Evolutionary conservation across 2,888 invertebrate species (phyloP), one percentile per base, ranked within the genome.

Genomic region (Aporophyla nigra): DNA sequence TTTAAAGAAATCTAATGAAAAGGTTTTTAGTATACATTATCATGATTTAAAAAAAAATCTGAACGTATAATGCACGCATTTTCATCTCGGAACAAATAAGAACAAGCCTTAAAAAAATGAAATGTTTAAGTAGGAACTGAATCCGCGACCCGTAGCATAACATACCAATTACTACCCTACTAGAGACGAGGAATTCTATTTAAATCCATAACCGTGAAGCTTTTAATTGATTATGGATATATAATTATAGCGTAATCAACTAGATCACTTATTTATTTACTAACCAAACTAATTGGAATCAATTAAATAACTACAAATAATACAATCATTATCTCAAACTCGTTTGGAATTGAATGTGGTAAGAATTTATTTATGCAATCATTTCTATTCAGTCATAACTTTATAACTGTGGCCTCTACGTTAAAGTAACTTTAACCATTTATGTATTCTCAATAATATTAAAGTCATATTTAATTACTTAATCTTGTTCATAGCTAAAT

Each of bases 151-250:
- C n/a, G 5, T n/a, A 43, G 21, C 53, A 33, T 59, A 67, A 70
- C 5, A 77, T 58, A 3, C 51, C 71, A 63, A 71, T 78, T 14
- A 46, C 19, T 56, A 51, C 33, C 19, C 12, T 10, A 46, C 16
- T 7, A 33, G 10, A 9, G 3, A 49, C 10, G 19, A 74, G 6
- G n/a, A 51, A 63, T 63, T 78, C 21, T 33, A 43, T 75, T 51
- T n/a, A 59, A 63, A 65, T 27, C 71, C 58, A 49, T 78, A 54
- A 51, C 40, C 63, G 53, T 68, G 51, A 80, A 67, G 62, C 16
- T 74, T 80, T 54, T 51, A 66, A 74, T 59, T 68, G 54, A 74
- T 58, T 63, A 74, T 27, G 21, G 14, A 80, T 62, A 58, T 62
- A 58, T 74, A 74, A 80, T 74, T 54, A 49, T n/a, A 43, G 6